These are phyloP conservation scores for Cecropterus lyciades DNA, from an alignment of 1,140 invertebrate species.

Conservation along the genomic window DNA sequence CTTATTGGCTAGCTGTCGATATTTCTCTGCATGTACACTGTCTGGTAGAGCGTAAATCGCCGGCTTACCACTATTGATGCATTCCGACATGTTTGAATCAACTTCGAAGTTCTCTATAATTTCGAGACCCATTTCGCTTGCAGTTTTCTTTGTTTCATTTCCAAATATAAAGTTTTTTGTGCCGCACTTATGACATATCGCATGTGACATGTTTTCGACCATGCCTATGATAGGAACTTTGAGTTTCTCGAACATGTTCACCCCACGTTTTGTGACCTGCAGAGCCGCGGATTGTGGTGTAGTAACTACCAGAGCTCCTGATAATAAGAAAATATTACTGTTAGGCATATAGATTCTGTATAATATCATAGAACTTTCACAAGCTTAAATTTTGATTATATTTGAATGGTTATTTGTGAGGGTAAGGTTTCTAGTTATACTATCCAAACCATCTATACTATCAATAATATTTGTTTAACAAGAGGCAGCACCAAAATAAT, in stretches of 20 bases:
- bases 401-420: no score
- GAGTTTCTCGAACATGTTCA: constrained; percentile 92
- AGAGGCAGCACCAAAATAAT: no score
- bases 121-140: constrained; percentile 83
- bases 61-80: constrained; percentile 91
- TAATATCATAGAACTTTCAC: no score
- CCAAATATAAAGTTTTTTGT: constrained; percentile 87
- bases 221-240: constrained; percentile 92
- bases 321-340: constrained; percentile 38
- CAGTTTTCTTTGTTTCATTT: constrained; percentile 82
- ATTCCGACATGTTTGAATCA: constrained; percentile 87
- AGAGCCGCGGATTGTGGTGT: constrained; percentile 94
- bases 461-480: no score
- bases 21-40: constrained; percentile 84
- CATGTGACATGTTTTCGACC: constrained; percentile 93
- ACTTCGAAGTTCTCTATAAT: constrained; percentile 91
- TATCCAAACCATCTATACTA: no score
- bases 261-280: constrained; percentile 91
- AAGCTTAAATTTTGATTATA: no score
- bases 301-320: constrained; percentile 92
- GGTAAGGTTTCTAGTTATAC: no score
- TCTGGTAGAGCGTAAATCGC: constrained; percentile 89
- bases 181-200: constrained; percentile 90
- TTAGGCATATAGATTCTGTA: background rate
- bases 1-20: constrained; percentile 84